Base-by-base conservation (phyloP, 2,113 vertebrate species). In the Campylomormyrus tamandua region DNA sequence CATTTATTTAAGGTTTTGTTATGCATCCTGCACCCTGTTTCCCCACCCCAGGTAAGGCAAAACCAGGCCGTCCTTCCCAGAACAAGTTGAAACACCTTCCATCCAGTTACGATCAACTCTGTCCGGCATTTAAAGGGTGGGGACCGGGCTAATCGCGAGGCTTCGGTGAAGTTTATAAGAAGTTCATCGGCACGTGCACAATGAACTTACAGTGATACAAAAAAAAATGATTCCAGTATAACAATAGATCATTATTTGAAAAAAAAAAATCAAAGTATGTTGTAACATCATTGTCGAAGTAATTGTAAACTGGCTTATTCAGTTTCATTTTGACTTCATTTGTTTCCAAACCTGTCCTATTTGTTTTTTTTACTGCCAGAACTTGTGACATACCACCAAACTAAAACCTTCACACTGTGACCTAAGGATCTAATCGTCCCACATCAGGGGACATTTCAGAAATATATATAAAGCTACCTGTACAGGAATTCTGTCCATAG, bases 261-360 rank as follows among this genome's bases (percentile, higher is more conserved):
- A 39, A 53, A 45, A 39, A 53, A 45, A 21, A 85, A 84, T 85
- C 39, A 84, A 50, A 89, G 62, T 89, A 45, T 7, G 56, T 8
- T 62, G 52, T 62, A 62, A 89, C 87, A 89, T 27, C 45, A 89
- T 53, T 42, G 74, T 62, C 52, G 31, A 89, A 89, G 19, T 46
- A 35, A 83, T 24, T 89, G 74, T 89, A 89, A 89, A 89, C 70
- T 42, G 58, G 19, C 24, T 80, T 56, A 42, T 52, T 50, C 74
- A 21, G 48, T 80, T 83, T 66, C 50, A 56, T 53, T 87, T 87
- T n/a, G 35, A 83, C 70, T 89, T 77, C 48, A 89, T 89, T 77
- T 80, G n/a, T 13, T 80, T 77, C 46, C 88, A 50, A 15, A 77
- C 88, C 49, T 39, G 62, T 49, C 46, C 42, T 15, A 80, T 89